Conservation (phyloP, 2,888 invertebrate species). For the Leucophora obtusa region DNA sequence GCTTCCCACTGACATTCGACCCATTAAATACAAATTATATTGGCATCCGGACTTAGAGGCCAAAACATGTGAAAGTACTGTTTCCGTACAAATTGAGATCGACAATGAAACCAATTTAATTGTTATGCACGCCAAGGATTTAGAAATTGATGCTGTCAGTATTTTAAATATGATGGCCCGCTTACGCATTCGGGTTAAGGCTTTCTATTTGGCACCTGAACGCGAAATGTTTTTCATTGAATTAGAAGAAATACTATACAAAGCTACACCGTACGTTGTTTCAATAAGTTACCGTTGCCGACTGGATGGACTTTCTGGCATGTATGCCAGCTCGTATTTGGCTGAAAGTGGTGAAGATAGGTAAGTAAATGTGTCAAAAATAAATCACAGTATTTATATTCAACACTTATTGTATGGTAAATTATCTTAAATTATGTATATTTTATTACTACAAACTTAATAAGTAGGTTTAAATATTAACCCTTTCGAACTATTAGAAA, state of each 20-base stretch:
- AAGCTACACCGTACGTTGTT: conserved; percentile 79
- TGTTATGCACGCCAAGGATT: conserved; percentile 72
- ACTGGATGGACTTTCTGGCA: conserved; percentile 84
- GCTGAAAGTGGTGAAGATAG: conserved; percentile 75
- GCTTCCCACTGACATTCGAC: conserved; percentile 70
- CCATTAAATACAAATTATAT: conserved; percentile 71
- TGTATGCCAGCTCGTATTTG: conserved; percentile 84
- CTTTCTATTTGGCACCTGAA: conserved; percentile 69
- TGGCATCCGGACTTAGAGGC: conserved; percentile 69
- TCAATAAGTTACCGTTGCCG: conserved; percentile 83
- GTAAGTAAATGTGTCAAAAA: conserved; percentile 75
- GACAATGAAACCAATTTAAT: conserved; percentile 70
- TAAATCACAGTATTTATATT: no score
- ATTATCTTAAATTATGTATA: no score
- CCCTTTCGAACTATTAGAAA: no score
- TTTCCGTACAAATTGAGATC: conserved; percentile 73
- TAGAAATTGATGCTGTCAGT: conserved; percentile 70
- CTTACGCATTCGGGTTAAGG: conserved; percentile 72
- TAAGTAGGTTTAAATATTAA: no score
- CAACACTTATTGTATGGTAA: no score
- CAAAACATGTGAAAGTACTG: conserved; percentile 70
- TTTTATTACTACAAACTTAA: no score
- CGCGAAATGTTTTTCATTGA: conserved; percentile 79
- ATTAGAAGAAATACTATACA: conserved; percentile 73
- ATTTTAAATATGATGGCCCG: conserved; percentile 73